Evolutionary conservation across 2,797 vertebrate species (phyloP), one percentile per base, ranked within the genome.

Genomic region (Argyrosomus regius): DNA sequence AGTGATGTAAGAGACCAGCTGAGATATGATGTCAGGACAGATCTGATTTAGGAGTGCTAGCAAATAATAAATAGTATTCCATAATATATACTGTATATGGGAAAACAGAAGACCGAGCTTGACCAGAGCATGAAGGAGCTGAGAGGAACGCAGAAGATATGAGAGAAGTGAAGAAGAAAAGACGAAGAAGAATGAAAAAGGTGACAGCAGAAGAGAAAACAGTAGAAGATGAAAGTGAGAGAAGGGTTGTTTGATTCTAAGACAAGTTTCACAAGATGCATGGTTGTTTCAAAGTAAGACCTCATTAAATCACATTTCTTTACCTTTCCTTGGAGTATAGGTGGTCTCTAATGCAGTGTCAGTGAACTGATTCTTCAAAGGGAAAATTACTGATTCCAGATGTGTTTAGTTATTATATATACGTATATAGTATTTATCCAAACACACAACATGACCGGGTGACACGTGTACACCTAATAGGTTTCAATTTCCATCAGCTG

Each of bases 171-270:
- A 39, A 39, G 35, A 35, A 35, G 31, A 35, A 35, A 35, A 35
- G 31, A 35, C 6, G 1, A 35, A 35, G 31, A 35, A 35, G 35
- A 39, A 39, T 39, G 8, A 39, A 39, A 39, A 39, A 39, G 8
- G 24, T 5, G 1, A 26, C 16, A 24, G 17, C 18, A 16, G 17
- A 45, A 11, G 10, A 48, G 43, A 68, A 56, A 54, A 43, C 22
- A 41, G 45, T 31, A 64, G 69, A 58, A 52, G n/a, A 54, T 66
- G 18, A 54, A 75, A 50, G 41, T 60, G 26, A 18, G 54, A 17
- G n/a, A 39, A 14, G 26, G n/a, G n/a, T 10, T 13, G 56, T 54
- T 58, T 63, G 22, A 60, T 48, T 60, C 20, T 18, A 1, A 24
- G n/a, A 60, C 14, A 24, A 6, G 1, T n/a, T 66, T 26, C 31